Base-by-base conservation (phyloP, 2,888 invertebrate genomes). In the Epinotia nisella region DNA sequence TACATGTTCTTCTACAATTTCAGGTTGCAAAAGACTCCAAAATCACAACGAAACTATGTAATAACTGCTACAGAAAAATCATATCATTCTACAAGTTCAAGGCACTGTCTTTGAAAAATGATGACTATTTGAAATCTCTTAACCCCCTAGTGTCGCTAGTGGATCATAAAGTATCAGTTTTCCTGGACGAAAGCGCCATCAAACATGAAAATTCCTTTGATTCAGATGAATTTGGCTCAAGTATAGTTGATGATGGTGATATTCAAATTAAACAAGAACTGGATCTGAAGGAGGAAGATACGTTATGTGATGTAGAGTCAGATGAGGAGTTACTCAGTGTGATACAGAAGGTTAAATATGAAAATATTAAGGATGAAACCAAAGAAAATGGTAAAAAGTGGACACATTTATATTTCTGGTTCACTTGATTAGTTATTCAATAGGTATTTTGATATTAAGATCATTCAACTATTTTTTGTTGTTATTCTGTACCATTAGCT, bases 311-410 rank as follows among this genome's bases (percentile, higher is more conserved):
- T 2, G 78, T 76, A 35, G 80, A 83, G 41, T 88, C 90, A 1
- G 91, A 92, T 45, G 85, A 91, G 76, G 91, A 91, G 76, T 74
- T 90, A 1, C 82, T 92, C 0, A 89, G 87, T 83, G 87, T 85
- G 5, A 82, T 89, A 19, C 83, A 87, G 62, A 76, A 78, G 74
- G 78, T 80, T 17, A 83, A 83, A 71, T 80, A 85, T 83, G 88
- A 89, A 79, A 81, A 78, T 79, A 58, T 75, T 58, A 65, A 67
- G 45, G 81, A 83, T 29, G 76, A 83, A 71, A 77, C 73, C 70
- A 84, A 84, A 75, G 85, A 85, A 75, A 85, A 85, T 79, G 85
- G 88, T 89, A 82, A 74, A 74, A 69, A 45, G 3, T 9, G 21
- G 5, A 59, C 5, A 24, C 17, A 59, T 39, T 17, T 17, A 56